phyloP scores from a whole-genome alignment of 2,888 invertebrate genomes.

The Melanargia galathea region DNA sequence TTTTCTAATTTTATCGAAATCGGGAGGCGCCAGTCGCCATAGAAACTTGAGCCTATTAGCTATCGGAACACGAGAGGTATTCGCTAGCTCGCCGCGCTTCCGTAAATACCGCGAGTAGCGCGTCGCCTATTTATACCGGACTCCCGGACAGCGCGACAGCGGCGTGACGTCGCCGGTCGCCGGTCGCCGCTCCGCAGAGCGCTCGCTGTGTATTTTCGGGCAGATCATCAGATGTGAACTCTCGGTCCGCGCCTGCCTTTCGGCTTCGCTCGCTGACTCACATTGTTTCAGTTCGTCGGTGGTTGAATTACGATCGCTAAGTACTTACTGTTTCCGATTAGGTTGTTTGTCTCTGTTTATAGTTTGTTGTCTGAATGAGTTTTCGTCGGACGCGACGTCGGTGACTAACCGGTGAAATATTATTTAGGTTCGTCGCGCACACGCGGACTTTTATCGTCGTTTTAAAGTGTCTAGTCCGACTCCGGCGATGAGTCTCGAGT shows the following conservation, averaged over 20 bases:
- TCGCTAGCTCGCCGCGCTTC: slow-evolving; percentile 7
- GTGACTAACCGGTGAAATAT: not conserved
- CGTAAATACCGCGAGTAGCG: slow-evolving; percentile 41
- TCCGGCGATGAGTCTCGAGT: not conserved
- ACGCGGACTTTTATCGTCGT: not conserved
- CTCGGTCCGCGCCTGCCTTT: not conserved
- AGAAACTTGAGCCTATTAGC: slow-evolving; percentile 46
- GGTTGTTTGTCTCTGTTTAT: not conserved
- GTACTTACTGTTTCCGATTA: not conserved
- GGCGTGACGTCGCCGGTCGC: not conserved
- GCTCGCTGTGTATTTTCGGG: not conserved
- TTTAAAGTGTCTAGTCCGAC: not conserved
- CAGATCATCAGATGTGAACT: not conserved
- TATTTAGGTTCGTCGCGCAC: not conserved
- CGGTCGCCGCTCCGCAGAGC: not conserved
- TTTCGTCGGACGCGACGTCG: slow-evolving; percentile 1
- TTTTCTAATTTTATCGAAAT: slow-evolving; percentile 70
- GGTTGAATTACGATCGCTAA: not conserved
- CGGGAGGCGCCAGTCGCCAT: slow-evolving; percentile 42
- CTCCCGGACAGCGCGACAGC: not conserved
- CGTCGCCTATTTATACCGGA: slow-evolving; percentile 14
- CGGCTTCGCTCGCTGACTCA: slow-evolving; percentile 20
- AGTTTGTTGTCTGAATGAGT: not conserved
- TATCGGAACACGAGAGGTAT: slow-evolving; percentile 29
- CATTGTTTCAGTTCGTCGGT: slow-evolving; percentile 10